phyloP scores from a whole-genome alignment of 2,113 vertebrate species.

The Ranitomeya imitator region DNA sequence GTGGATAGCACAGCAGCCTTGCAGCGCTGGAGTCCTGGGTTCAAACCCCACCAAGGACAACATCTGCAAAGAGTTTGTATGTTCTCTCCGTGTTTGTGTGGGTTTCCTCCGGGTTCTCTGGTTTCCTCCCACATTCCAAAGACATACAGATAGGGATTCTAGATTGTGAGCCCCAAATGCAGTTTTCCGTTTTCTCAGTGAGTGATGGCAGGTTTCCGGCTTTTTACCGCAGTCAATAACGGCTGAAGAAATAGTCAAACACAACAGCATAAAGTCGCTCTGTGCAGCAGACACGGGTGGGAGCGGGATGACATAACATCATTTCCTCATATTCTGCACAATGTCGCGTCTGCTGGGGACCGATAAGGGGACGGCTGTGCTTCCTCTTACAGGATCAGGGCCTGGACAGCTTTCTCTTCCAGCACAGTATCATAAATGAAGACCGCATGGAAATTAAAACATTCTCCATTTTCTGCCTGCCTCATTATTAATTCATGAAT shows the following conservation, averaged over 20 bases:
- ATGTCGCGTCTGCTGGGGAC: neutral
- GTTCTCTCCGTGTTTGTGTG: too few relatives aligned
- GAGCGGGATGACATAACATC: neutral
- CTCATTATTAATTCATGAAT: constrained; percentile 19
- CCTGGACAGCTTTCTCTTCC: neutral
- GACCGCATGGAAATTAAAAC: neutral
- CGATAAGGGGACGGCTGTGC: constrained; percentile 16
- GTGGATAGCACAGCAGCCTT: too few relatives aligned
- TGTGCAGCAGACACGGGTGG: neutral
- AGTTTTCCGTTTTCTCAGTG: neutral
- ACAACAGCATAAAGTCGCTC: neutral
- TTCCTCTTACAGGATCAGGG: neutral
- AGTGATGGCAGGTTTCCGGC: neutral
- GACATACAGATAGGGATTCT: too few relatives aligned
- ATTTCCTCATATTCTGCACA: constrained; percentile 23
- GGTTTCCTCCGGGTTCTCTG: too few relatives aligned
- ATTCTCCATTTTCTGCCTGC: neutral
- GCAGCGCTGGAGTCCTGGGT: too few relatives aligned
- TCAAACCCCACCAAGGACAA: too few relatives aligned
- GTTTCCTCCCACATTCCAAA: too few relatives aligned
- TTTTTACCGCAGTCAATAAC: neutral
- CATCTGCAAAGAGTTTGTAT: too few relatives aligned
- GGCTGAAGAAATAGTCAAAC: neutral
- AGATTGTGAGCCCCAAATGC: too few relatives aligned
- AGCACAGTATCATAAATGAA: neutral